These are phyloP conservation scores for Lepus oiostolus DNA, from an alignment of 2,797 vertebrate species.

Conservation along the genomic window DNA sequence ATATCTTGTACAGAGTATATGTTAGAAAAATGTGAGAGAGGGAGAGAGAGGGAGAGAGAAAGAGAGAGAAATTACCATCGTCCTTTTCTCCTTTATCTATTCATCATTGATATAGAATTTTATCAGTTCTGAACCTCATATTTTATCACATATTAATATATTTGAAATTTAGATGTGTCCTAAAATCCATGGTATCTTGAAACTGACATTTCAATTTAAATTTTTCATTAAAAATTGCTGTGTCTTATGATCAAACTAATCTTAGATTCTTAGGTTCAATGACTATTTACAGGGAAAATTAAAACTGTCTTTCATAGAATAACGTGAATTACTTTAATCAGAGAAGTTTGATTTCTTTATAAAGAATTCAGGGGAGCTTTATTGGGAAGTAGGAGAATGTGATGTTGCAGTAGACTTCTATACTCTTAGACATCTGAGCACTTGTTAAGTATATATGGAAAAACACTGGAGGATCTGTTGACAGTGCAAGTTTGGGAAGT, in stretches of 20 bases:
- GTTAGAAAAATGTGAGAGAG: not conserved
- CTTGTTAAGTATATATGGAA: not conserved
- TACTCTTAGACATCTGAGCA: not conserved
- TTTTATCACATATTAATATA: not conserved
- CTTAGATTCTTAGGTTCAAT: slow-evolving; percentile 29
- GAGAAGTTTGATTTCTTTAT: not conserved
- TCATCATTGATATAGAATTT: slow-evolving; percentile 19
- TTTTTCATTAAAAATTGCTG: not conserved
- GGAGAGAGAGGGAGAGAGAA: no score
- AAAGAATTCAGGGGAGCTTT: not conserved
- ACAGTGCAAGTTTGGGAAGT: not conserved
- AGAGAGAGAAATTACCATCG: not conserved
- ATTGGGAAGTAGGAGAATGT: not conserved
- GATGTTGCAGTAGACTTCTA: not conserved
- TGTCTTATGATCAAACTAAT: slow-evolving; percentile 7
- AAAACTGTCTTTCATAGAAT: slow-evolving; percentile 25
- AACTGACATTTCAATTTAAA: not conserved
- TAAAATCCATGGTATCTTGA: slow-evolving; percentile 9
- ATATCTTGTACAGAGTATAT: not conserved
- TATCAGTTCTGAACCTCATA: not conserved
- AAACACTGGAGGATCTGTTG: not conserved
- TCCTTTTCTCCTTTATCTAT: not conserved
- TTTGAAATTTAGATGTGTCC: slow-evolving; percentile 10
- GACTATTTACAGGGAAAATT: not conserved
- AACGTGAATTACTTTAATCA: not conserved